A percentile compares a stretch with the other conserved stretches of the same genome.
These are phyloP conservation scores for Drosophila oshimai DNA, from an alignment of 1,140 invertebrate species.

Conservation along the genomic window DNA sequence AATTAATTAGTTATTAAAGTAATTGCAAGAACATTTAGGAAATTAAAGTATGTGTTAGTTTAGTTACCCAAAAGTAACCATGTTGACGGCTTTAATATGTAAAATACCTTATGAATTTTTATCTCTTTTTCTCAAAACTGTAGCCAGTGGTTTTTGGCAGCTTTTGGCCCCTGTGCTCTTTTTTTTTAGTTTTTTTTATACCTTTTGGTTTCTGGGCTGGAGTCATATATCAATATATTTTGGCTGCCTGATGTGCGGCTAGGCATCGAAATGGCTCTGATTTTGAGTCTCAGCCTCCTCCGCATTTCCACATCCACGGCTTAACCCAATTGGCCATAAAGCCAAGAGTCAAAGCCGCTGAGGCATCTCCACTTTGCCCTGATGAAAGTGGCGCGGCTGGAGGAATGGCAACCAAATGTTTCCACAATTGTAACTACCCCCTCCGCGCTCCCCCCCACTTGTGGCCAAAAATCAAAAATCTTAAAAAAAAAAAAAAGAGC, in stretches of 20 bases:
- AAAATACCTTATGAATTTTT: too few relatives aligned
- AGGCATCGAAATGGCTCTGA: slow-evolving; percentile 21
- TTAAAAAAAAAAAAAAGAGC: slow-evolving; percentile 24
- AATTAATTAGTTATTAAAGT: too few relatives aligned
- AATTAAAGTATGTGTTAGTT: too few relatives aligned
- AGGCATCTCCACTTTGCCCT: slow-evolving; percentile 33
- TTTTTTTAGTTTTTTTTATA: not conserved
- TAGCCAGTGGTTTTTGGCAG: slow-evolving; percentile 2
- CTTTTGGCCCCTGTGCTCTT: not conserved
- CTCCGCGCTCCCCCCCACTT: slow-evolving; percentile 10
- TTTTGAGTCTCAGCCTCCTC: not conserved
- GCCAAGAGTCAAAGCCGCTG: slow-evolving; percentile 30
- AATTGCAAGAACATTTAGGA: accelerated
- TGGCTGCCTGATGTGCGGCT: slow-evolving; percentile 35
- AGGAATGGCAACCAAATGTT: slow-evolving; percentile 45
- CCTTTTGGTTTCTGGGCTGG: not conserved
- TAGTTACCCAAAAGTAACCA: too few relatives aligned
- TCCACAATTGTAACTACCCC: slow-evolving; percentile 27
- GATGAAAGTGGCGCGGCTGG: slow-evolving; percentile 37
- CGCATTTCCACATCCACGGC: slow-evolving; percentile 1
- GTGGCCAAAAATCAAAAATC: slow-evolving; percentile 52
- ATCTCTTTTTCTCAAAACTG: not conserved
- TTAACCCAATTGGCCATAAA: slow-evolving; percentile 53
- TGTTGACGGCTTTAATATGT: too few relatives aligned
- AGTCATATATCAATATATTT: slow-evolving; percentile 39